Evolutionary conservation across 2,888 invertebrate genomes (phyloP), one percentile per base, ranked within the genome.

Genomic region (Acanthopleura granulata): DNA sequence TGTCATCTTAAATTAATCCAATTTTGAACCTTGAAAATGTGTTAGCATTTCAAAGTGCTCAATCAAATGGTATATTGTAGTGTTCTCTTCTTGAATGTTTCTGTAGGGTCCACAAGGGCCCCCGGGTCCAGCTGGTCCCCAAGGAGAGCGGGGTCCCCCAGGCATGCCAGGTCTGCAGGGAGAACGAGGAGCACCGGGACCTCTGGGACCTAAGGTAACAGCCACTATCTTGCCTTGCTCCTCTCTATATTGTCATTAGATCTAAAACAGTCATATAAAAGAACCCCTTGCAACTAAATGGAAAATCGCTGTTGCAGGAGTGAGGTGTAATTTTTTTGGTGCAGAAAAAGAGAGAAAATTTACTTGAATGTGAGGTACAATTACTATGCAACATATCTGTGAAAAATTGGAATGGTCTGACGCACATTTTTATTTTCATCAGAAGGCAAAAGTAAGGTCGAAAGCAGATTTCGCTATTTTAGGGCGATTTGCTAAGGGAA

Each of bases 111-210:
- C 83, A 49, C 82, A 80, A 16, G 84, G 84, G 30, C 83, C 84
- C 0, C 75, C 79, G 27, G 86, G 86, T 15, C 79, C 84, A 25
- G 76, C 83, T 12, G 86, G 84, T n/a, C 81, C 83, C 51, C 83
- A 81, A 72, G 88, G 88, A 69, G 80, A 81, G 14, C 78, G 81
- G 11, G 88, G 88, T 49, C 75, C 78, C 51, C 78, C 84, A 11
- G 88, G 88, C 40, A 81, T 79, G 40, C 80, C 84, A 27, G 88
- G 88, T 40, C 81, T 84, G 11, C 79, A 89, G 84, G 89, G 89
- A 30, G 82, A 83, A n/a, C 82, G 87, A 40, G 89, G 89, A 75
- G 81, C 83, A 12, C 75, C 82, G 27, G 25, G 87, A 27, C 85
- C 85, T 76, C 82, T 84, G 51, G 87, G 87, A n/a, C n/a, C 71